Conservation (phyloP, 1,140 invertebrate genomes). For the Cataglyphis hispanica region DNA sequence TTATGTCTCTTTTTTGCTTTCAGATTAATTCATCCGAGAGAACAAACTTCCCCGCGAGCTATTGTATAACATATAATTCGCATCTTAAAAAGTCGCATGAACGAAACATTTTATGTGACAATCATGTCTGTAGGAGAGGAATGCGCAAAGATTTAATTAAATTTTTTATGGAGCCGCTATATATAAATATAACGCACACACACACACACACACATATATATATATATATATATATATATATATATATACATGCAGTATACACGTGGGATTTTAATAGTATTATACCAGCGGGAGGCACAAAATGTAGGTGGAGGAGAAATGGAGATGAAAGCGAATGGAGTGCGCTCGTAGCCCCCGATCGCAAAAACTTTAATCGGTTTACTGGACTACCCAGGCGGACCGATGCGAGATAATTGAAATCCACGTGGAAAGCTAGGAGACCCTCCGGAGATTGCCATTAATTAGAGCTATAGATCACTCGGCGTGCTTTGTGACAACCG, state of each 20-base stretch:
- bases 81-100: background rate
- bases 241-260: background rate
- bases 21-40: background rate
- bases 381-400: slow-evolving; percentile 61
- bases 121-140: background rate
- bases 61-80: background rate
- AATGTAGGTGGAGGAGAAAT: slow-evolving; percentile 50
- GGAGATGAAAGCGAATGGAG: slow-evolving; percentile 58
- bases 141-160: slow-evolving; percentile 15
- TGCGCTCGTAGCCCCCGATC: slow-evolving; percentile 41
- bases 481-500: slow-evolving; percentile 77
- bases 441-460: slow-evolving; percentile 80
- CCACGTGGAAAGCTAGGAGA: slow-evolving; percentile 77
- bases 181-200: slow-evolving; percentile 37
- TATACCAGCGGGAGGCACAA: slow-evolving; percentile 9
- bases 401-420: slow-evolving; percentile 81
- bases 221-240: too few relatives aligned
- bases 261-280: slow-evolving; percentile 51
- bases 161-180: slow-evolving; percentile 37
- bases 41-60: too few relatives aligned
- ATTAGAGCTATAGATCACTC: slow-evolving; percentile 82
- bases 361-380: slow-evolving; percentile 79
- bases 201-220: background rate
- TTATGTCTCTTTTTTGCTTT: background rate
- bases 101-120: background rate